These are phyloP conservation scores for Agrilus planipennis DNA, from an alignment of 1,140 invertebrate species.

Conservation along the genomic window DNA sequence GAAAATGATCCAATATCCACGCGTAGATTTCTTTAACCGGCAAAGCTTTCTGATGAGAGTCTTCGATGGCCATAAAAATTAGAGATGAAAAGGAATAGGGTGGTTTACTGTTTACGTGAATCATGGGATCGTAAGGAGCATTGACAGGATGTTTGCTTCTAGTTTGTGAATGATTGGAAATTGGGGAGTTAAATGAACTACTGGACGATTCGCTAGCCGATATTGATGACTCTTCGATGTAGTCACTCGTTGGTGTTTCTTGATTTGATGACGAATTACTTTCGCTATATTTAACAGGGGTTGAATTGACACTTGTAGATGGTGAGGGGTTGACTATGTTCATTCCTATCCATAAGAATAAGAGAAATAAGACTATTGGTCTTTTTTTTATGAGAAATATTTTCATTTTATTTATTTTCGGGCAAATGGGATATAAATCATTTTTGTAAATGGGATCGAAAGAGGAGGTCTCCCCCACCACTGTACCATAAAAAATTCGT, in stretches of 20 bases:
- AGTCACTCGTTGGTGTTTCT: constrained; percentile 33
- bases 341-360: constrained; percentile 31
- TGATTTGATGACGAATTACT: constrained; percentile 19
- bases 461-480: too few species aligned
- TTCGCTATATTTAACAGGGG: constrained; percentile 24
- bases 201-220: constrained; percentile 30
- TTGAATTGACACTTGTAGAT: constrained; percentile 26
- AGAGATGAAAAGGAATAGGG: constrained; percentile 92
- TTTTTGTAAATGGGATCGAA: neutral
- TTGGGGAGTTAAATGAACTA: constrained; percentile 28
- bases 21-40: constrained; percentile 95
- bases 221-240: constrained; percentile 33
- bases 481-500: too few species aligned
- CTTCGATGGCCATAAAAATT: constrained; percentile 96
- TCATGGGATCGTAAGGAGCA: constrained; percentile 61
- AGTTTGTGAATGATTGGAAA: constrained; percentile 14
- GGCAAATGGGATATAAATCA: neutral
- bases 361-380: too few species aligned
- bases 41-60: constrained; percentile 73
- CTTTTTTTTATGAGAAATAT: neutral
- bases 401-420: too few species aligned
- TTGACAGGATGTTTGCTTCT: constrained; percentile 58
- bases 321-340: constrained; percentile 30
- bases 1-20: constrained; percentile 96
- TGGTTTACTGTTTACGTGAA: constrained; percentile 79